Base-by-base conservation (phyloP, 92 coral and sea anemone species). In the Blastomussa wellsi region DNA sequence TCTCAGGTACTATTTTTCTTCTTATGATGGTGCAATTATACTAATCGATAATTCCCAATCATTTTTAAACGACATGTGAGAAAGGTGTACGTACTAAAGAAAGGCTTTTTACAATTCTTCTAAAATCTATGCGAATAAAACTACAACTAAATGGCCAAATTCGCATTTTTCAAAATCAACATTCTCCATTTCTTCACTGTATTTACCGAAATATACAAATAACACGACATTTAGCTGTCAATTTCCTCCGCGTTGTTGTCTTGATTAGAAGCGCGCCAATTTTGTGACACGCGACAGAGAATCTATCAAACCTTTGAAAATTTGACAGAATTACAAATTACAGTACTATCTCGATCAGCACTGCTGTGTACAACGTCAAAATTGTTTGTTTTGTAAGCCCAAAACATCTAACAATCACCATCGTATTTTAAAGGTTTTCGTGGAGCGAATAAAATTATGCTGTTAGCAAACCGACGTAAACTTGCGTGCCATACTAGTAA, bases 321-420 rank as follows among this genome's bases (percentile, higher is more conserved):
- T 77, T 77, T 55, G 81, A 19, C 81, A 77, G n/a, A 77, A 2
- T 44, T 24, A 37, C 33, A 52, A 79, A 79, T 62, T 62, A 39
- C 55, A 24, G 55, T 10, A 28, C 83, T 14, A 39, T 36, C 73
- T 20, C 20, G 55, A 62, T 62, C 16, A 62, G 7, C 41, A 22
- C 41, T 1, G 39, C 19, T 79, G 41, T 65, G 35, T 62, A 60
- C 59, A 41, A 39, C n/a, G 28, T 20, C 29, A 64, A 65, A 62
- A 79, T 26, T 65, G 74, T 79, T 79, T 79, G 83, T 39, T 65
- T 79, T 38, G 48, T 24, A 39, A 59, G 51, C 20, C 57, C 14
- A 17, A 78, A 57, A 12, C 10, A 64, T n/a, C 28, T 28, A 59
- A 24, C 83, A 79, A 79, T 79, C 74, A 15, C 39, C 60, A 9